Conservation (phyloP, 2,113 vertebrate species). For the human region DNA sequence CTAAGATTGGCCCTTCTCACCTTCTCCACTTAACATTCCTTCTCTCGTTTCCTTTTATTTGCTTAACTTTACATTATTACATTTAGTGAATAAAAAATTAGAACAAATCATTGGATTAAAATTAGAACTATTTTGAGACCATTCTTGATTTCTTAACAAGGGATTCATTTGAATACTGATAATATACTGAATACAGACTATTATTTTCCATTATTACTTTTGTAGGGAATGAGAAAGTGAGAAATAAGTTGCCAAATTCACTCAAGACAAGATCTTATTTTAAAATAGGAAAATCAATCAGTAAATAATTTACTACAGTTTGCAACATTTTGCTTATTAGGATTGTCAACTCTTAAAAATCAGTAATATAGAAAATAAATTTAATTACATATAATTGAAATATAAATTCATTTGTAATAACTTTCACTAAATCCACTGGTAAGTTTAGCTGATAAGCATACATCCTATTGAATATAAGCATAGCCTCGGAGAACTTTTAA, state of each 20-base stretch:
- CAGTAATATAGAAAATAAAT: conserved; percentile 13
- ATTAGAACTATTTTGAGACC: not conserved
- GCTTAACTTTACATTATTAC: not conserved
- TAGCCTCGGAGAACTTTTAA: not conserved
- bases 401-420: conserved; percentile 6
- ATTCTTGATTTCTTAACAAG: conserved; percentile 26
- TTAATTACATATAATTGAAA: conserved; percentile 24
- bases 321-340: not conserved
- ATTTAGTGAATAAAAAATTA: not conserved
- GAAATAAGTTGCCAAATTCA: conserved; percentile 14
- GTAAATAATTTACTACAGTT: conserved; percentile 8
- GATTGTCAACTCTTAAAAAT: conserved; percentile 1
- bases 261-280: conserved; percentile 34
- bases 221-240: not conserved
- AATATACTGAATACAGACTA: not conserved
- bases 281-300: not conserved
- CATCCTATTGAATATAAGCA: not conserved
- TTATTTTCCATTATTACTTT: conserved; percentile 13
- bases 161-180: conserved; percentile 36
- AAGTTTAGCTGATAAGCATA: not conserved
- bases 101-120: conserved; percentile 30
- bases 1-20: not conserved
- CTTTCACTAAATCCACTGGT: not conserved
- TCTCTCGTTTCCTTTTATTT: not conserved
- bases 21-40: not conserved